A percentile compares a stretch with the other conserved stretches of the same genome.
phyloP scores from a whole-genome alignment of 2,797 vertebrate genomes.

The Tiaroga cobitis region DNA sequence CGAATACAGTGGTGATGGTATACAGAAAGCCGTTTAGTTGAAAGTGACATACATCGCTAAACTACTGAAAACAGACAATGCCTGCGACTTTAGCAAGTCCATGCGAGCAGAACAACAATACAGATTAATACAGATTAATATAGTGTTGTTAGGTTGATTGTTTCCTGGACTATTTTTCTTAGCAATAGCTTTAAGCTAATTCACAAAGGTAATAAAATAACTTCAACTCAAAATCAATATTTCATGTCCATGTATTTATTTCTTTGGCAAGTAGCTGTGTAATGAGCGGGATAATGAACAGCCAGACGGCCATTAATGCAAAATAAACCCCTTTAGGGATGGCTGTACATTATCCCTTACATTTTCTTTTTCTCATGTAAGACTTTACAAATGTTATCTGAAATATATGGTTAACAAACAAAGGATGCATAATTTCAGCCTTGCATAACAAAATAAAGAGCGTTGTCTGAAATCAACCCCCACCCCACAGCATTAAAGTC shows the following conservation, averaged over 20 bases:
- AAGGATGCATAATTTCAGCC: background rate
- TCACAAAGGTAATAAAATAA: slow-evolving; percentile 22
- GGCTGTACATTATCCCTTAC: background rate
- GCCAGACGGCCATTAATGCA: slow-evolving; percentile 7
- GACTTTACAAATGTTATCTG: slow-evolving; percentile 8
- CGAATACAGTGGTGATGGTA: too few species aligned
- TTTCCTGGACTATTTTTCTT: slow-evolving; percentile 7
- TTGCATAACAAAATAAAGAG: background rate
- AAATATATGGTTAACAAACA: background rate
- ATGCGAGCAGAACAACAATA: background rate
- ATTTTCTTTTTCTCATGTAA: slow-evolving; percentile 1
- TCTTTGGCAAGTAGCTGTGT: slow-evolving; percentile 15
- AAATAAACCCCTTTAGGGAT: slow-evolving; percentile 23
- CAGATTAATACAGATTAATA: too few species aligned
- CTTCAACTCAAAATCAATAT: slow-evolving; percentile 34
- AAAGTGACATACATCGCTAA: background rate
- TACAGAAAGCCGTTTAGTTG: too few species aligned
- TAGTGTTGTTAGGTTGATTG: background rate
- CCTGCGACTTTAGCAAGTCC: background rate
- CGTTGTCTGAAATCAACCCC: background rate
- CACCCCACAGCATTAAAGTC: background rate
- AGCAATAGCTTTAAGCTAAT: background rate
- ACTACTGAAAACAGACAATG: background rate
- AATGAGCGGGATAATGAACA: slow-evolving; percentile 30
- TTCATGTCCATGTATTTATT: slow-evolving; percentile 23